Conservation (phyloP, 2,797 vertebrate genomes). For the Mus spretus region DNA sequence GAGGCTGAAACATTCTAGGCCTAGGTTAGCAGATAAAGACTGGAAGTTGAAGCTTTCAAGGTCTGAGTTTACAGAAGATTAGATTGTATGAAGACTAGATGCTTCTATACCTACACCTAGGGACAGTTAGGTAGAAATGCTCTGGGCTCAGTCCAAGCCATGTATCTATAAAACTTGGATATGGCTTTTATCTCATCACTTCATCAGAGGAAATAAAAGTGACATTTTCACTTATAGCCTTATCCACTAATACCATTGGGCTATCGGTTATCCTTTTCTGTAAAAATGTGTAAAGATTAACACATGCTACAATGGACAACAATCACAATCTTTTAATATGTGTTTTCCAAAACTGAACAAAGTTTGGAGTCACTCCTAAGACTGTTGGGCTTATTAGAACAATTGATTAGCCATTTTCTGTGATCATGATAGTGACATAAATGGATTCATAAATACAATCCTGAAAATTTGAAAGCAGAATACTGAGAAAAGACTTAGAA, state of each 20-base stretch:
- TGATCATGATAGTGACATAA: not conserved
- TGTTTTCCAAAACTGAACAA: constrained; percentile 25
- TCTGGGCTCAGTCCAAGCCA: not conserved
- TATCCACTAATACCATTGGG: not conserved
- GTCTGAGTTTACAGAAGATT: not conserved
- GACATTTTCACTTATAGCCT: not conserved
- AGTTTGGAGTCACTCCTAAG: not conserved
- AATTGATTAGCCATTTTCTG: not conserved
- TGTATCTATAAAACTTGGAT: not conserved
- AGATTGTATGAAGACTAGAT: not conserved
- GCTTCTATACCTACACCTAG: not conserved
- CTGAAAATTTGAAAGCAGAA: not conserved
- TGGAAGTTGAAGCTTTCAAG: not conserved
- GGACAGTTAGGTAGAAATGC: not conserved
- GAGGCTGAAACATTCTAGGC: not conserved
- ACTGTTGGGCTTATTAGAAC: not conserved
- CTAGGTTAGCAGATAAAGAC: not conserved
- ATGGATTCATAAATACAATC: not conserved
- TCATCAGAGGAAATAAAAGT: not conserved
- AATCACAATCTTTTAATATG: not conserved
- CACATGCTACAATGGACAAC: not conserved
- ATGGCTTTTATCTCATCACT: not conserved
- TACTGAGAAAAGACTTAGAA: not conserved
- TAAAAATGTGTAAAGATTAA: not conserved
- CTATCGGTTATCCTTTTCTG: constrained; percentile 12